These are phyloP conservation scores for Castor canadensis DNA, from an alignment of 2,113 vertebrate genomes.

Conservation along the genomic window DNA sequence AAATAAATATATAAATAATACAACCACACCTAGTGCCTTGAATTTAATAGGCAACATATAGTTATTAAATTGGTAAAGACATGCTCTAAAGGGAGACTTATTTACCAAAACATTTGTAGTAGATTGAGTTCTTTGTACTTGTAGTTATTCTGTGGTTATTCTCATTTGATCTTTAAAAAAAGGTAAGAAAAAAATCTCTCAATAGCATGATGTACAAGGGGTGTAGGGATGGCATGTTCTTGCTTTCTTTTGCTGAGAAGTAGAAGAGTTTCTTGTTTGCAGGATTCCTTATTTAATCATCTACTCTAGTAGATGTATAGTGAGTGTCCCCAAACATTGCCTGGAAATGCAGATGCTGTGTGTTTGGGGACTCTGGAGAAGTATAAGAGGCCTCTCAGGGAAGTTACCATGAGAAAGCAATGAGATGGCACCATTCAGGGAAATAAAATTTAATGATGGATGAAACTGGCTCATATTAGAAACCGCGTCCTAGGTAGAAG, in stretches of 20 bases:
- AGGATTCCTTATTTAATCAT: accelerated
- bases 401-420: neutral
- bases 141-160: neutral
- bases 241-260: neutral
- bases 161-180: neutral
- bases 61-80: neutral
- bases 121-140: neutral
- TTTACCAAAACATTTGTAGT: neutral
- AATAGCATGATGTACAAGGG: neutral
- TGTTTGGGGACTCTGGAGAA: neutral
- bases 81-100: neutral
- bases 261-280: neutral
- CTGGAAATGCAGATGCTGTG: neutral
- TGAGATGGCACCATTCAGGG: neutral
- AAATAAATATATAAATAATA: neutral
- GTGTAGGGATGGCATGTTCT: accelerated
- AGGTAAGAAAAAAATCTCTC: neutral
- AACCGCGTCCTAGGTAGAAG: neutral
- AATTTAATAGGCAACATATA: neutral
- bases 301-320: neutral
- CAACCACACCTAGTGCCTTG: neutral
- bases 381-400: neutral
- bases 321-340: neutral
- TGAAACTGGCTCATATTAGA: slow-evolving; percentile 23
- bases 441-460: slow-evolving; percentile 28